Conservation (phyloP, 2,888 invertebrate species). For the Aleiodes testaceus region DNA sequence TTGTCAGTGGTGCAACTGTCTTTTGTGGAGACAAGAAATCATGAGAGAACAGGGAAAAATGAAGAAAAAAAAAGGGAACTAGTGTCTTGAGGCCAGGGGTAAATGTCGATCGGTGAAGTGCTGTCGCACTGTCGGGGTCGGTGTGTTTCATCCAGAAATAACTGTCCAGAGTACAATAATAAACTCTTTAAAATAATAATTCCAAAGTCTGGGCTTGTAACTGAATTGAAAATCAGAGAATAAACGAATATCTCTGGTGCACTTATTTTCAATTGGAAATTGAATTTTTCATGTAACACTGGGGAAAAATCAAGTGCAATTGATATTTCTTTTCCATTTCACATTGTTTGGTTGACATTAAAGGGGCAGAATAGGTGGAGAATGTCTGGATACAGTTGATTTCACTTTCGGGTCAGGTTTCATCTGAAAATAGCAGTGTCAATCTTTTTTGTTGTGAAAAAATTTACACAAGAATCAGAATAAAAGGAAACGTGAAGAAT, state of each 20-base stretch:
- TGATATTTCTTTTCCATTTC: neutral
- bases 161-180: constrained; percentile 39
- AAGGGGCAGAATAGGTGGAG: constrained; percentile 10
- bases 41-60: neutral
- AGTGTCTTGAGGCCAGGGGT: constrained; percentile 20
- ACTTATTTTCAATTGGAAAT: too few relatives aligned
- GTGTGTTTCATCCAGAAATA: constrained; percentile 37
- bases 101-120: constrained; percentile 37
- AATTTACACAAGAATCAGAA: constrained; percentile 17
- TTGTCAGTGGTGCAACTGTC: neutral
- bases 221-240: neutral
- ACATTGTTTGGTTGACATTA: constrained; percentile 1
- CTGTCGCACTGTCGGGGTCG: constrained; percentile 24
- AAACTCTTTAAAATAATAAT: constrained; percentile 10
- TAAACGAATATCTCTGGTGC: neutral
- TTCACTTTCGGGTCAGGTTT: constrained; percentile 47
- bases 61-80: neutral
- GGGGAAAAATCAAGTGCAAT: too few relatives aligned
- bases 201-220: constrained; percentile 5
- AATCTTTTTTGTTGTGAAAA: constrained; percentile 36
- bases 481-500: constrained; percentile 24
- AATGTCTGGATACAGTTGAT: constrained; percentile 30
- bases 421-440: constrained; percentile 43
- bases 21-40: neutral
- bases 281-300: too few relatives aligned